Conservation (phyloP, 64 coral and sea anemone genomes). For the Montipora cactus region DNA sequence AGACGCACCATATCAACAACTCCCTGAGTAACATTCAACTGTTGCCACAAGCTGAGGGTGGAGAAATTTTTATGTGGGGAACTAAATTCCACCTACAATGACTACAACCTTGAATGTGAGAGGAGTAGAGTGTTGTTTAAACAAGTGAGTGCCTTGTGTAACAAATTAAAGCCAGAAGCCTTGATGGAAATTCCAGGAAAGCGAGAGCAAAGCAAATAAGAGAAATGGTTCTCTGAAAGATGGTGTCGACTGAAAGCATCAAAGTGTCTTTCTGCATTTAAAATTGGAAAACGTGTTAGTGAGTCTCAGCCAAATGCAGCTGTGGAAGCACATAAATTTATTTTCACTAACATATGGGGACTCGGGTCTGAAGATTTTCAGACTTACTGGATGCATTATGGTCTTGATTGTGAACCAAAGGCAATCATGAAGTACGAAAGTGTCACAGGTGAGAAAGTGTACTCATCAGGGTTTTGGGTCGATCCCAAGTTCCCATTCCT, state of each 20-base stretch:
- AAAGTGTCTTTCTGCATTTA: not conserved
- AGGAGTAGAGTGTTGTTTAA: not conserved
- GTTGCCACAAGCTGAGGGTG: not conserved
- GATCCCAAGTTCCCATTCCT: slow-evolving; percentile 59
- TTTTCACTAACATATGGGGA: slow-evolving; percentile 22
- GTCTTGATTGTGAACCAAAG: slow-evolving; percentile 42
- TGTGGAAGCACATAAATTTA: slow-evolving; percentile 7
- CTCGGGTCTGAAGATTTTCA: slow-evolving; percentile 1
- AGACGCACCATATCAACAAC: not conserved
- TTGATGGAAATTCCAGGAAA: not conserved
- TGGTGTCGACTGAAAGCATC: not conserved
- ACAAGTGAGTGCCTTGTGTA: slow-evolving; percentile 34
- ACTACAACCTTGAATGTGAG: slow-evolving; percentile 35
- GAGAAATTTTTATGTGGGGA: slow-evolving; percentile 44
- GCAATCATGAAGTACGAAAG: slow-evolving; percentile 50
- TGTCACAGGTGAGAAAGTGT: slow-evolving; percentile 12
- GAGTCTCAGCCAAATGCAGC: slow-evolving; percentile 22
- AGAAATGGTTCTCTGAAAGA: not conserved
- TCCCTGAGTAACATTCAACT: not conserved
- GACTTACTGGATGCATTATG: slow-evolving; percentile 56
- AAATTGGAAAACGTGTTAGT: too few relatives aligned
- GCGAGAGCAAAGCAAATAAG: not conserved
- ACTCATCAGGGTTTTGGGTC: slow-evolving; percentile 54
- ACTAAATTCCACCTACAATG: slow-evolving; percentile 38
- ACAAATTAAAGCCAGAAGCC: slow-evolving; percentile 49